Base-by-base conservation (phyloP, 1,140 invertebrate genomes). In the Semibalanus balanoides region DNA sequence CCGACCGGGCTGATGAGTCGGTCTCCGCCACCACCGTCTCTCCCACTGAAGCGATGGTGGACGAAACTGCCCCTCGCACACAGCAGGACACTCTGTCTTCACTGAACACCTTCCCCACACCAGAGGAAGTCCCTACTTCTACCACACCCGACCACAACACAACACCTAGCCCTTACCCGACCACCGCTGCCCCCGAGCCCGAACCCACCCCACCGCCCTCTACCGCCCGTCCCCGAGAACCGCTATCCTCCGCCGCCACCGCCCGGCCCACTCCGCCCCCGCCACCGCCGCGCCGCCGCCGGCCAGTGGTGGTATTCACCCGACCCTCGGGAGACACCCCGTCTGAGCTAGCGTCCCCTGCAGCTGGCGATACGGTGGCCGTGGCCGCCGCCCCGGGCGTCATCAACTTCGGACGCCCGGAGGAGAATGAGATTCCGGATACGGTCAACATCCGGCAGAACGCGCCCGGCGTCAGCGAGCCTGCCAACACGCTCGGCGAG, bases 251-350 rank as follows among this genome's bases (percentile, higher is more conserved):
- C 51, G 51, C 51, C 11, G 14, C 51, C 51, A 64, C 51, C 51
- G 7, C 25, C 29, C 76, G 30, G 64, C 72, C 29, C 76, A 27
- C 40, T 43, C 71, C 70, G 77, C 74, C 73, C 76, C 28, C 40
- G 76, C n/a, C 76, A 74, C 69, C 76, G 75, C 31, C 75, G 75
- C 22, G 71, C 75, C 28, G 77, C 74, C 22, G n/a, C n/a, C 64
- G 88, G 90, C 30, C 85, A 88, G 22, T 88, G 88, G 9, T 88
- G 86, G 31, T 88, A 88, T 84, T 88, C 43, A 73, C 28, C 76
- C 72, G 69, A 74, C 69, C 31, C 75, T 74, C 25, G 73, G 72
- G 27, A 75, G 71, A 9, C 76, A 28, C 43, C 73, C 27, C 74
- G 69, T 0, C 64, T 79, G 29, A 11, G 75, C 0, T 78, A 72